phyloP scores from a whole-genome alignment of 2,113 vertebrate species.

The Hyaena hyaena region DNA sequence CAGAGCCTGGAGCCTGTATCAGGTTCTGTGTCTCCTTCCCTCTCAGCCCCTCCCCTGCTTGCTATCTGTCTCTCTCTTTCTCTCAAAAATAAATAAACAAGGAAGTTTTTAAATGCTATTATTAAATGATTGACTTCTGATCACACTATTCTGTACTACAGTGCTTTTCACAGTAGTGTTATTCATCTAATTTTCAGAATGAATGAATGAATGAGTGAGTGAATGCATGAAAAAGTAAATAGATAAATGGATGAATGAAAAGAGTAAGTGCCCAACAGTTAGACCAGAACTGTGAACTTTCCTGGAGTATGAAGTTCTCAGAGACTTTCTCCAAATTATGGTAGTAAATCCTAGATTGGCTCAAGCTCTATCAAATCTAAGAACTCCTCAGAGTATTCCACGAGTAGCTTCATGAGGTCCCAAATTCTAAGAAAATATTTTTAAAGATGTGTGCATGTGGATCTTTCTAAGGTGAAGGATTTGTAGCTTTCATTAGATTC shows the following conservation, averaged over 20 bases:
- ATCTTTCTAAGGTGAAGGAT: background rate
- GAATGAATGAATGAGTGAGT: too few relatives aligned
- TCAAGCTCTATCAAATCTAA: background rate
- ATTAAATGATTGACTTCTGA: background rate
- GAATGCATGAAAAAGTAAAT: background rate
- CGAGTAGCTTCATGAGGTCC: background rate
- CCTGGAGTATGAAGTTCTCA: background rate
- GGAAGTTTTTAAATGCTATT: background rate
- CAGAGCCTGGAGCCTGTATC: too few relatives aligned
- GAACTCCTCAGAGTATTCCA: background rate
- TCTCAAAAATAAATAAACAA: too few relatives aligned
- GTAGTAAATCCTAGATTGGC: background rate
- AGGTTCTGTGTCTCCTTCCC: too few relatives aligned
- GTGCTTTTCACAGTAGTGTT: background rate
- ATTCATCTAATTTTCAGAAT: background rate
- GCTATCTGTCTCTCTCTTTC: too few relatives aligned
- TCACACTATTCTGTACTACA: background rate
- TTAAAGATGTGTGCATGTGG: background rate
- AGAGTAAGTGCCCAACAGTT: background rate
- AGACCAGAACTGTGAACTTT: background rate
- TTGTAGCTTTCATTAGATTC: background rate
- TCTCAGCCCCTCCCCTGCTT: too few relatives aligned
- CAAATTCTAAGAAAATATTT: background rate
- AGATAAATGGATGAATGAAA: too few relatives aligned
- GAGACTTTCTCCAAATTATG: background rate